Evolutionary conservation across 1,140 invertebrate genomes (phyloP).

Genomic region (Tribolium castaneum): DNA sequence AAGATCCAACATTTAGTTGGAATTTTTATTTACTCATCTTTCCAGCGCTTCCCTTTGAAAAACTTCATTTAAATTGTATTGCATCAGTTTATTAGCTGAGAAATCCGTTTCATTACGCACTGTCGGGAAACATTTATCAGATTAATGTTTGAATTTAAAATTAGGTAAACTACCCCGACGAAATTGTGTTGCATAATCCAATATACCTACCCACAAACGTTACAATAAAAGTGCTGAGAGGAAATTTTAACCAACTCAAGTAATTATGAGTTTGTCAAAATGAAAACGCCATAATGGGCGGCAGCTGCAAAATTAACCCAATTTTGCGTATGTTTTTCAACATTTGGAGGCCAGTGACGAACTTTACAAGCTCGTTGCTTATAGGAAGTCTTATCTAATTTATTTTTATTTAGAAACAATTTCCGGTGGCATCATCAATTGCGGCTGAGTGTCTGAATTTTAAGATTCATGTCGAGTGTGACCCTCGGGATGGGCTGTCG

Average conservation of each 20-base stretch:
- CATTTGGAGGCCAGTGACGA: too few relatives aligned
- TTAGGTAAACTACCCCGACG: neutral
- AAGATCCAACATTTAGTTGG: neutral
- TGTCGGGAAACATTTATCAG: neutral
- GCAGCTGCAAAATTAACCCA: too few relatives aligned
- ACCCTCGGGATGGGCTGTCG: neutral
- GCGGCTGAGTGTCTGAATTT: neutral
- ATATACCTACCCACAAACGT: neutral
- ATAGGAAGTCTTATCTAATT: too few relatives aligned
- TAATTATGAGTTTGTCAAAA: too few relatives aligned
- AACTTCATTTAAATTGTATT: neutral
- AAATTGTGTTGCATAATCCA: neutral
- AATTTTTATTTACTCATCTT: neutral
- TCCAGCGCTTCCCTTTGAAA: neutral
- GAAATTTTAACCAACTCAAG: neutral
- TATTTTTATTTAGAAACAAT: too few relatives aligned
- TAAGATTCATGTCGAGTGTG: constrained; percentile 14
- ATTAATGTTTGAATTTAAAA: neutral
- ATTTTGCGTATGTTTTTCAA: too few relatives aligned
- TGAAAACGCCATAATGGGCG: too few relatives aligned
- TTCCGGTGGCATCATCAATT: neutral
- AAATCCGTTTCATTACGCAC: neutral
- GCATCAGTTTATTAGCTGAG: neutral
- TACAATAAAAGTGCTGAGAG: neutral
- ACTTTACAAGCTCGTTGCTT: too few relatives aligned